A percentile compares a stretch with the other conserved stretches of the same genome.
Conservation (phyloP, 2,888 invertebrate species). For the Xylocampa areola region DNA sequence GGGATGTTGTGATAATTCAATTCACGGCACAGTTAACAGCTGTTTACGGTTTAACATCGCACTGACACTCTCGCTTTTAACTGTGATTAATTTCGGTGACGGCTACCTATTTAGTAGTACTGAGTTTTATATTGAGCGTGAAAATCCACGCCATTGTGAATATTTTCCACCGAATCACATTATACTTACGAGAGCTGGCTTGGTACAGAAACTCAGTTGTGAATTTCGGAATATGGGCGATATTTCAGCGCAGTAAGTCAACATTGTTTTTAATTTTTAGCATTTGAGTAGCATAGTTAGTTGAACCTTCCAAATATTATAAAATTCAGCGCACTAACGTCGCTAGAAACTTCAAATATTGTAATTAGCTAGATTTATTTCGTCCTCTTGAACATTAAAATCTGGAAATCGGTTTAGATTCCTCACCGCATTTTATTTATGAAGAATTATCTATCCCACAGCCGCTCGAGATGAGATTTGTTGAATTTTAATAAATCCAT, state of each 20-base stretch:
- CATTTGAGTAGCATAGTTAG: background rate
- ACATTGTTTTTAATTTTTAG: background rate
- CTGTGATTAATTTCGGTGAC: slow-evolving; percentile 50
- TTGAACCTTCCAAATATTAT: background rate
- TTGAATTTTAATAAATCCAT: slow-evolving; percentile 68
- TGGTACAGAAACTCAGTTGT: slow-evolving; percentile 21
- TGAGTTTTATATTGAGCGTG: slow-evolving; percentile 46
- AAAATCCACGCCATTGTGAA: slow-evolving; percentile 42
- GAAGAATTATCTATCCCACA: slow-evolving; percentile 50
- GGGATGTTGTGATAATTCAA: slow-evolving; percentile 67
- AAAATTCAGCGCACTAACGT: background rate
- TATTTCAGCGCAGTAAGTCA: slow-evolving; percentile 10
- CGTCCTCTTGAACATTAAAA: slow-evolving; percentile 18
- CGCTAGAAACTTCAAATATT: background rate
- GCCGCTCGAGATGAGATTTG: slow-evolving; percentile 62
- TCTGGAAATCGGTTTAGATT: slow-evolving; percentile 24
- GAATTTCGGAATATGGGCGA: slow-evolving; percentile 5
- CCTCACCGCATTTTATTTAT: slow-evolving; percentile 48
- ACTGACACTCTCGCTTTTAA: slow-evolving; percentile 48
- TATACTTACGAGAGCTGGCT: slow-evolving; percentile 21
- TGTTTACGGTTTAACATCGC: slow-evolving; percentile 60
- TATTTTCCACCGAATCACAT: slow-evolving; percentile 38
- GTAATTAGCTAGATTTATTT: slow-evolving; percentile 25
- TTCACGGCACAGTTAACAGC: slow-evolving; percentile 62
- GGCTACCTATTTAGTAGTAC: slow-evolving; percentile 49